These are phyloP conservation scores for Lutjanus erythropterus DNA, from an alignment of 2,113 vertebrate species.

Conservation along the genomic window DNA sequence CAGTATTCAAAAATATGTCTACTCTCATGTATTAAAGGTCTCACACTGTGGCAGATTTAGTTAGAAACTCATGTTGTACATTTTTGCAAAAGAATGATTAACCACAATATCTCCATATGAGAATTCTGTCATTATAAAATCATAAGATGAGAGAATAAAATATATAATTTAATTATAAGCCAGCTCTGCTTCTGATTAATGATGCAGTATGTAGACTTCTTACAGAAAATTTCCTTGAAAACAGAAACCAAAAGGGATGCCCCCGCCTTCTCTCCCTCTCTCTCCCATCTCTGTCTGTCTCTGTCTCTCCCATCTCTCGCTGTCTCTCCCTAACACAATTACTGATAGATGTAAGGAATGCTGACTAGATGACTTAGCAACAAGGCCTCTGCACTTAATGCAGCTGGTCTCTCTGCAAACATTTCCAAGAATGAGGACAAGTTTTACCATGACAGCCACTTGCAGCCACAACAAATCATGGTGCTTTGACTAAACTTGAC, in stretches of 20 bases:
- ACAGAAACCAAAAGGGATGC: not conserved
- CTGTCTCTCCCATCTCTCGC: not conserved
- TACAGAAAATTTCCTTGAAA: not conserved
- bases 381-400: conserved; percentile 7
- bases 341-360: conserved; percentile 48
- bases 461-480: conserved; percentile 6
- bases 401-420: conserved; percentile 17
- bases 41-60: not conserved
- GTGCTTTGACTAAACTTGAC: not conserved
- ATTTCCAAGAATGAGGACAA: conserved; percentile 8
- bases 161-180: not conserved
- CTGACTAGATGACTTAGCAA: conserved; percentile 30
- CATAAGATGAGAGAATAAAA: not conserved
- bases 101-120: not conserved
- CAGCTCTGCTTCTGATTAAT: not conserved
- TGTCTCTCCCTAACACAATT: conserved; percentile 26
- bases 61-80: too few species aligned
- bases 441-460: conserved; percentile 21
- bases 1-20: not conserved
- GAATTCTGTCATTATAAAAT: not conserved
- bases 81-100: not conserved
- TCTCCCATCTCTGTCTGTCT: not conserved
- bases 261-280: not conserved
- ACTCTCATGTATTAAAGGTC: not conserved
- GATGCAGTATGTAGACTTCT: not conserved